Base-by-base conservation (phyloP, 2,888 invertebrate genomes). In the Eupithecia subfuscata region DNA sequence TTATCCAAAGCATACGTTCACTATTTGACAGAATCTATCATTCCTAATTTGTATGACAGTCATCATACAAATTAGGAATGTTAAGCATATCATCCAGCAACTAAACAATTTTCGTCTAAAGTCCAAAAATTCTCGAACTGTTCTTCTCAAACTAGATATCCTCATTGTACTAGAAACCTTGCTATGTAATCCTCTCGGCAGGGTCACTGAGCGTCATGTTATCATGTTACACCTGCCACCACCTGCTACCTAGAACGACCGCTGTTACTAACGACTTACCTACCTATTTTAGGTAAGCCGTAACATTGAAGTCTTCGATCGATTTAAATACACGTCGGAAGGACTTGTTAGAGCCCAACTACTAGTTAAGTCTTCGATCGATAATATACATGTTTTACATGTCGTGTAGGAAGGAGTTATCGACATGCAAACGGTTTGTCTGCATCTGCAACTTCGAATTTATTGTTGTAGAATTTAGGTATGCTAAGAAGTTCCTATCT, bases 191-290 rank as follows among this genome's bases (percentile, higher is more conserved):
- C 64, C 71, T 48, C 48, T 69, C 34, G 14, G 9, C 63, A 71
- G 52, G 70, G 73, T 63, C 75, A 63, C 37, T 18, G 56, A 25
- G 52, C 37, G 52, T 72, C 52, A n/a, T n/a, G 52, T 48, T 45
- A 48, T 18, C 64, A 6, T 52, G 30, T 73, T 70, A 70, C 70
- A 70, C 75, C 70, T 70, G 73, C 67, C 45, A 18, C 60, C 56
- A 60, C 60, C 60, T 60, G 60, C 60, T 60, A 14, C n/a, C 67
- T 25, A 45, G 40, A 70, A 63, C 40, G 43, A 43, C 63, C 45
- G 71, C 16, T 64, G 22, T 68, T 43, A 45, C 6, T 16, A 40
- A 68, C 68, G 7, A 43, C 14, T 43, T 68, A 67, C 22, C 34
- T 68, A 67, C 22, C 34, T 67, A 45, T 22, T 40, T 68, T 14